Evolutionary conservation across 1,140 invertebrate species (phyloP).

Genomic region (Danaus plexippus): DNA sequence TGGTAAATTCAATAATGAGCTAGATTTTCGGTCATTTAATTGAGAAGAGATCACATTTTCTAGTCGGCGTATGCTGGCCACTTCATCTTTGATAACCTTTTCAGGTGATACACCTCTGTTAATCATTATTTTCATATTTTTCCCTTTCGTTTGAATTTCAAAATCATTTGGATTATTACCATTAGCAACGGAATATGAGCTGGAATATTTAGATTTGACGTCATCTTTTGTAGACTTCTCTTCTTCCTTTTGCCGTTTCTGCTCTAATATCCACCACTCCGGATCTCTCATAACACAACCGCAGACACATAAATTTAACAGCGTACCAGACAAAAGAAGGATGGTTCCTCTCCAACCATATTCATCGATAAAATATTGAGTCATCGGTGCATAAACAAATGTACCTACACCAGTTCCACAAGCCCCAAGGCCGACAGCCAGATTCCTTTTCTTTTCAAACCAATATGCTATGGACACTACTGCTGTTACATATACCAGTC

Average conservation of each 20-base stretch:
- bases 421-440: conserved; percentile 93
- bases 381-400: conserved; percentile 88
- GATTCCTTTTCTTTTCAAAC: conserved; percentile 92
- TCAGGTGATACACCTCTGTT: conserved; percentile 77
- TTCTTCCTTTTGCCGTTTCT: conserved; percentile 62
- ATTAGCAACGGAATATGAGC: too few relatives aligned
- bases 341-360: conserved; percentile 92
- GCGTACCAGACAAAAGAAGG: conserved; percentile 85
- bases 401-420: conserved; percentile 90
- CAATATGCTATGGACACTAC: conserved; percentile 96
- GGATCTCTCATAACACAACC: conserved; percentile 91
- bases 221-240: conserved; percentile 40
- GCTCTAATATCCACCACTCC: conserved; percentile 80
- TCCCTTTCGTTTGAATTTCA: conserved; percentile 40
- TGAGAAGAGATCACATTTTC: conserved; percentile 44
- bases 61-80: conserved; percentile 65
- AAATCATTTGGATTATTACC: conserved; percentile 40
- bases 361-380: conserved; percentile 79
- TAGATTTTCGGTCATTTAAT: conserved; percentile 36
- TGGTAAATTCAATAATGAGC: conserved; percentile 81
- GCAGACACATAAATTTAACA: conserved; percentile 91
- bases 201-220: too few relatives aligned
- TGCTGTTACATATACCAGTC: conserved; percentile 90
- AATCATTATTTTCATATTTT: conserved; percentile 67
- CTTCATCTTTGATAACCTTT: conserved; percentile 77